Conservation (phyloP, 2,113 vertebrate species). For the Formicarius rufipectus region DNA sequence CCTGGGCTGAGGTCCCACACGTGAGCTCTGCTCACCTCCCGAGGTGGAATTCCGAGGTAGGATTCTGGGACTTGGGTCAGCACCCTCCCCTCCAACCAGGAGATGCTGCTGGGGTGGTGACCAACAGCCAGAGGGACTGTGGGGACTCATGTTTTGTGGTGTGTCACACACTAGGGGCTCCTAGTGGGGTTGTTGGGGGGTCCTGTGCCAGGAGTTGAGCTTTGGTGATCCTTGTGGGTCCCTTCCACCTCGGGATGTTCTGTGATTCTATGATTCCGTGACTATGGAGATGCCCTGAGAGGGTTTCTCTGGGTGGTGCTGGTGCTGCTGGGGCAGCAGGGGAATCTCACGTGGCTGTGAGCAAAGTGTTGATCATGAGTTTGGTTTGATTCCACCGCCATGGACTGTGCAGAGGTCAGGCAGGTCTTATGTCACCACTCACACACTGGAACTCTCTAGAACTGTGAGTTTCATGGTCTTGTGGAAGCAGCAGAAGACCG, state of each 20-base stretch:
- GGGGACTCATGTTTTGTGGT: fast-evolving
- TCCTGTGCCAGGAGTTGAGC: fast-evolving
- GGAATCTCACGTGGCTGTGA: not conserved
- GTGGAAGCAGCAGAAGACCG: not conserved
- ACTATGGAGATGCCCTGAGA: not conserved
- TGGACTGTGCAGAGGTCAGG: not conserved
- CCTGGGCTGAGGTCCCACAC: not conserved
- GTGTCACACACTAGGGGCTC: not conserved
- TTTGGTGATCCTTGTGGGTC: not conserved
- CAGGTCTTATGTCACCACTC: not conserved
- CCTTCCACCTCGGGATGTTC: not conserved
- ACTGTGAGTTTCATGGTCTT: conserved; percentile 24
- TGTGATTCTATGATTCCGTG: fast-evolving
- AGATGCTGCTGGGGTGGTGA: not conserved
- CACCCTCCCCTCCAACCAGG: not conserved
- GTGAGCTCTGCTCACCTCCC: not conserved
- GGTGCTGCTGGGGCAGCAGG: not conserved
- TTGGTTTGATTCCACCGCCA: not conserved
- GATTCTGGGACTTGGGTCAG: not conserved
- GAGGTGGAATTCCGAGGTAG: fast-evolving
- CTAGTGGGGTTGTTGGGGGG: not conserved
- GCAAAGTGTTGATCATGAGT: fast-evolving
- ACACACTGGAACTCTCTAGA: not conserved
- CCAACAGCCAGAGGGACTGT: not conserved
- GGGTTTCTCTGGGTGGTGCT: not conserved